A percentile compares a stretch with the other conserved stretches of the same genome.
These are phyloP conservation scores for Phaedon cochleariae DNA, from an alignment of 2,888 invertebrate species.

Conservation along the genomic window DNA sequence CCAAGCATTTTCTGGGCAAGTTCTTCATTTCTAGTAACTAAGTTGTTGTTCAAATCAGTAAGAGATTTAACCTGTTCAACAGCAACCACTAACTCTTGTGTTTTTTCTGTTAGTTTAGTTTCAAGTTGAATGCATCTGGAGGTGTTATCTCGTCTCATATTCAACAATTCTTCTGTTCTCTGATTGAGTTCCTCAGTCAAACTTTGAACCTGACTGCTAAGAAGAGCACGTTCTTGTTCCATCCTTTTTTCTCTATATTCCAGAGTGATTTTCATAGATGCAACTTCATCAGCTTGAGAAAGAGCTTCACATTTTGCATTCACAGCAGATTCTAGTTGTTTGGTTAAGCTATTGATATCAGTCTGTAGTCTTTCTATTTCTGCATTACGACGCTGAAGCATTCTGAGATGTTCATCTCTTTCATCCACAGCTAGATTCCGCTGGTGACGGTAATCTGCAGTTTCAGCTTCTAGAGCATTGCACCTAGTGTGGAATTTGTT, in stretches of 20 bases:
- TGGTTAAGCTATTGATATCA: conserved; percentile 74
- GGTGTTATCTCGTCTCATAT: conserved; percentile 77
- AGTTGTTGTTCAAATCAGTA: conserved; percentile 74
- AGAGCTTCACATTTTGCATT: conserved; percentile 81
- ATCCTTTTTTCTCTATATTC: conserved; percentile 85
- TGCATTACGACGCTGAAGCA: conserved; percentile 75
- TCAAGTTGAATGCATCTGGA: conserved; percentile 73
- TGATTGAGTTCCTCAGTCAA: conserved; percentile 80
- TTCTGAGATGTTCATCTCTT: conserved; percentile 75
- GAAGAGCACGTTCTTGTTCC: conserved; percentile 80
- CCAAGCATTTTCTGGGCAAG: conserved; percentile 75
- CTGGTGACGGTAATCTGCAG: conserved; percentile 72
- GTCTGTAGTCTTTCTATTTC: conserved; percentile 78
- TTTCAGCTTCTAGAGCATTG: conserved; percentile 72
- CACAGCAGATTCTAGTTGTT: conserved; percentile 78
- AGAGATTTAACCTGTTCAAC: conserved; percentile 75
- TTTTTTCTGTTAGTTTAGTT: conserved; percentile 78
- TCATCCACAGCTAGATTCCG: conserved; percentile 78
- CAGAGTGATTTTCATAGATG: conserved; percentile 79
- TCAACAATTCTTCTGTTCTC: conserved; percentile 80
- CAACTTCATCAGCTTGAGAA: conserved; percentile 80
- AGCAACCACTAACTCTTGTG: conserved; percentile 79
- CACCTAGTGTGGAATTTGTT: conserved; percentile 71
- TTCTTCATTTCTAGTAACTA: conserved; percentile 74
- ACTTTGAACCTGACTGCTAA: conserved; percentile 80